Base-by-base conservation (phyloP, 2,113 vertebrate species). In the Muscicapa adusta region DNA sequence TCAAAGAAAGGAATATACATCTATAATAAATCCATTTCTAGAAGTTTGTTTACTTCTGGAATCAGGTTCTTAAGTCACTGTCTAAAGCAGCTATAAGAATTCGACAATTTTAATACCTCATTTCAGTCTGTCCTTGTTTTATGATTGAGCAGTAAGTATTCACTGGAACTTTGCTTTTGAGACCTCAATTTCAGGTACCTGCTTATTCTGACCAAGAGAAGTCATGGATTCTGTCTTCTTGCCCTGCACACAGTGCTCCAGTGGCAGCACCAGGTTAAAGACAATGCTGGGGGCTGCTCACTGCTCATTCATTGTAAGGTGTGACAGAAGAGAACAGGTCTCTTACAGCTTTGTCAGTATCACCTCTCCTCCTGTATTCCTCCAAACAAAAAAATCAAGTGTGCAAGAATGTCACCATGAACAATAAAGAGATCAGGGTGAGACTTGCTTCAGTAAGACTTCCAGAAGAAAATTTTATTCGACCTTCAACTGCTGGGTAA, bases 401-500 rank as follows among this genome's bases (percentile, higher is more conserved):
- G 11, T 93, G 78, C 51, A 97, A 10, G n/a, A 96, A 24, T 1
- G 31, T 67, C 53, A 85, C 13, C 43, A 89, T 53, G 87, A 96
- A 9, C 62, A 96, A 16, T 13, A 91, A 26, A 40, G 81, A 91
- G 66, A 97, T 71, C 94, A 97, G 71, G 65, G 79, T 65, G 40
- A 97, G 76, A 40, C 89, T 97, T 89, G 89, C 83, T 94, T 81
- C 71, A 26, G 5, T 77, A 38, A 36, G 26, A 38, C 67, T 97
- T 72, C 91, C 97, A 53, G 95, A 96, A 79, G 96, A 96, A 97
- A 99, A 96, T 45, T 75, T 98, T 81, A 99, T 98, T 56, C 99
- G 98, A 51, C 98, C 99, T 96, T 99, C 99, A 22, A 99, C 93
- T 24, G 97, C 96, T 36, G 99, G 98, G 91, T 98, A 98, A 86